Percentiles rank a stretch among this genome's conserved stretches.
These are phyloP conservation scores for Ectemnius continuus DNA, from an alignment of 2,888 invertebrate genomes.

Conservation along the genomic window DNA sequence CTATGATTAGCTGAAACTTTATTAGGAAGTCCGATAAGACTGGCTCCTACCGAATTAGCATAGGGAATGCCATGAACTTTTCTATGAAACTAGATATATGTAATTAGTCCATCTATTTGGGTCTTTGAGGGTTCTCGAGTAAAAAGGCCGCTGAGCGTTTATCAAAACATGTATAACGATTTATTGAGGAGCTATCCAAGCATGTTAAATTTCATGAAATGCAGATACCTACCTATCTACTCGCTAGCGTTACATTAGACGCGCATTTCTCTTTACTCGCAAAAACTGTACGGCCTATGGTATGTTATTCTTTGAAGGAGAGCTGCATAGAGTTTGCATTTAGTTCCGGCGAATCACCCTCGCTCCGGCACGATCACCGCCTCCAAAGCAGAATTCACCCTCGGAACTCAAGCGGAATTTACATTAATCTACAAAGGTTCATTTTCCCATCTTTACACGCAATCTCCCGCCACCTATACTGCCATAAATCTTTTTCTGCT, in stretches of 20 bases:
- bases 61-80: no score
- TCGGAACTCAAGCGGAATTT: conserved; percentile 4
- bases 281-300: conserved; percentile 54
- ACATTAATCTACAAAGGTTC: conserved; percentile 22
- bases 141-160: conserved; percentile 42
- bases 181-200: conserved; percentile 76
- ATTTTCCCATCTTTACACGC: neutral
- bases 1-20: neutral
- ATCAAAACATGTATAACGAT: conserved; percentile 77
- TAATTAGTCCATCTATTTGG: no score
- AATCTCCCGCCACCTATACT: no score
- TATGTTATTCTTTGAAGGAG: conserved; percentile 33
- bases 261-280: conserved; percentile 64
- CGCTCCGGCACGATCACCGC: conserved; percentile 40
- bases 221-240: conserved; percentile 76
- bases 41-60: no score
- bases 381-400: neutral
- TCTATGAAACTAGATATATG: no score
- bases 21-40: neutral
- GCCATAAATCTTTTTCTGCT: no score
- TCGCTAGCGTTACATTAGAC: conserved; percentile 71
- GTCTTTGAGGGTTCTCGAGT: neutral
- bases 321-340: conserved; percentile 46
- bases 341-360: conserved; percentile 31
- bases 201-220: conserved; percentile 75